Evolutionary conservation across 2,888 invertebrate genomes (phyloP), one percentile per base, ranked within the genome.

Genomic region (Drosophila sordidapex): DNA sequence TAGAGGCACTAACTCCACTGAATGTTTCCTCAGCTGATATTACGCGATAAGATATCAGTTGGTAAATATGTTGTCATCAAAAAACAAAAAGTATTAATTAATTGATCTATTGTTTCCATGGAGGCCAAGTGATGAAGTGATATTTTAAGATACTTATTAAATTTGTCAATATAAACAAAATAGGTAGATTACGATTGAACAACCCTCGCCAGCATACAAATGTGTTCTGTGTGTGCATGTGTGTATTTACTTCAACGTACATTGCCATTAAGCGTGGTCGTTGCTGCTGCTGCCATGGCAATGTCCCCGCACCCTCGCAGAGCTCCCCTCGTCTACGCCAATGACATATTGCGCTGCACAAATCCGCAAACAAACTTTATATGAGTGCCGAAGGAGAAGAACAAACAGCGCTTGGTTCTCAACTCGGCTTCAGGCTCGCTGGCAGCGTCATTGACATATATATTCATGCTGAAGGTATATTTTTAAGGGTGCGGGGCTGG

Each of bases 321-420:
- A 72, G 79, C 64, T 15, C 21, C 13, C 7, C 46, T 21, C 46
- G 40, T 70, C 82, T 67, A 75, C 82, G 75, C 80, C 83, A 90
- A 85, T 90, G 89, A 89, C 89, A 89, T 89, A 90, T 90, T 90
- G 88, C 87, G 72, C 82, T 83, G 87, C 85, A 89, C 85, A 89
- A 90, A 89, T 89, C 88, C 87, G 89, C 89, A 88, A 89, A 87
- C 87, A 89, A 87, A 87, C 89, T 88, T 83, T 86, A 86, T 86
- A 86, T 86, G 85, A 86, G 85, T 86, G 80, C 87, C 85, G 86
- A 86, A 88, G 85, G 85, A 86, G 86, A 86, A 82, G 85, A 86
- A 87, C 89, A 86, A 87, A 84, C 86, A 89, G 71, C 64, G 77
- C 74, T 74, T 64, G 60, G 51, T 43, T 76, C 46, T 35, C 40